Conservation (phyloP, 2,888 invertebrate species). For the Philaethria dido region DNA sequence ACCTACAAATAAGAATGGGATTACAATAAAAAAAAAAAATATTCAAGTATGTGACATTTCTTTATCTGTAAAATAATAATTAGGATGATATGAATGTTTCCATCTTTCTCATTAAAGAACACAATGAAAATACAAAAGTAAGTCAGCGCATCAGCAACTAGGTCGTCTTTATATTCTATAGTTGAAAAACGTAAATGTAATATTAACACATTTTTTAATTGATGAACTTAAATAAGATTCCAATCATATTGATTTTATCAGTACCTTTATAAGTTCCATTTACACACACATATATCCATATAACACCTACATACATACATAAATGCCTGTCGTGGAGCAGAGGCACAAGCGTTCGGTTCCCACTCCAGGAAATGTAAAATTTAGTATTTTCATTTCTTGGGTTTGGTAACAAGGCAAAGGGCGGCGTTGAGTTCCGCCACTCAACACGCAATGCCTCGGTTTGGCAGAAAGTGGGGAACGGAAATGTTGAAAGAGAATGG, state of each 20-base stretch:
- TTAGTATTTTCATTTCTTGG: too few species aligned
- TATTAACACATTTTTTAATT: not conserved
- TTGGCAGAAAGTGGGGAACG: too few species aligned
- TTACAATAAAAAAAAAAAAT: not conserved
- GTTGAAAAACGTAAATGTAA: conserved; percentile 9
- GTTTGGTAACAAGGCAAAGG: too few species aligned
- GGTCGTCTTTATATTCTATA: conserved; percentile 17
- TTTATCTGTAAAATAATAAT: conserved; percentile 12
- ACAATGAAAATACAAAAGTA: conserved; percentile 14
- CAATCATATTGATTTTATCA: not conserved
- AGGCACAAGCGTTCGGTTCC: too few species aligned
- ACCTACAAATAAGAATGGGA: too few species aligned
- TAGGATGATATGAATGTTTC: conserved; percentile 19
- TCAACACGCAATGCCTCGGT: too few species aligned
- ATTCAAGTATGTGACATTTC: not conserved
- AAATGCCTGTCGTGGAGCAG: too few species aligned
- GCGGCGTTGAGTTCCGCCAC: too few species aligned
- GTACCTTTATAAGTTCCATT: not conserved
- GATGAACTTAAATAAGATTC: not conserved
- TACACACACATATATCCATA: too few species aligned
- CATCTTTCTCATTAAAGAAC: conserved; percentile 20
- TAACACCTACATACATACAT: too few species aligned
- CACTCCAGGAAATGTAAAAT: too few species aligned
- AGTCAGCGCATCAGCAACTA: conserved; percentile 16
- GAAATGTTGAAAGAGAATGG: too few species aligned